Evolutionary conservation across 2,888 invertebrate species (phyloP), one percentile per base, ranked within the genome.

Genomic region (Calameuta filiformis): DNA sequence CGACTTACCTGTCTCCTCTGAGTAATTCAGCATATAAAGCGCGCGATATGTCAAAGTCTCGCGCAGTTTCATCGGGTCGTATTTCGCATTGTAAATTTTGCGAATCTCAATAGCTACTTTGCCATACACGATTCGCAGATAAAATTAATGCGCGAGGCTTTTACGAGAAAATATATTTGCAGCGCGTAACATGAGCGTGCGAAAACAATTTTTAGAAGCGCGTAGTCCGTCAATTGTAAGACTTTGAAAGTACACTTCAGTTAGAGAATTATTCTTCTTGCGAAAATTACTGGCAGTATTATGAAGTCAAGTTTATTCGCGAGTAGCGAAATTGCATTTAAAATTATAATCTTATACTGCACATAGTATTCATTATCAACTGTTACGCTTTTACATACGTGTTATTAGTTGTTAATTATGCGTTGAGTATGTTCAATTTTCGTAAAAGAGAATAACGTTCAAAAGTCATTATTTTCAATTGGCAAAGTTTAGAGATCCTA

Each of bases 1-100:
- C 93, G 93, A 88, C 85, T 88, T 86, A 88, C 83, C 87, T 87
- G 85, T 87, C 83, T 87, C 40, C 40, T 56, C 85, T 88, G 87
- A 90, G 89, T 91, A 90, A 90, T 82, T 84, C 86, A 85, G 83
- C 79, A 81, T 83, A 86, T 80, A 83, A 79, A 87, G 85, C 86
- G 87, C 88, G 87, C 84, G 83, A 85, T 81, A 82, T 79, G 81
- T 31, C 84, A 84, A 88, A 89, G 84, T 82, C 86, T 88, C 85
- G 79, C 68, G 76, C 77, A 73, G 40, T 56, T 23, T 56, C 23
- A 23, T 56, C 23, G 6, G 40, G 4, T 56, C 9, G 40, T 56
- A 23, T 23, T 56, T 56, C 1, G 40, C 40, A 56, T 56, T 56
- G 40, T 56, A 56, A 6, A 56, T 56, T 56, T 56, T 6, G 9